Evolutionary conservation across 1,140 invertebrate species (phyloP).

Genomic region (Papilio helenus): DNA sequence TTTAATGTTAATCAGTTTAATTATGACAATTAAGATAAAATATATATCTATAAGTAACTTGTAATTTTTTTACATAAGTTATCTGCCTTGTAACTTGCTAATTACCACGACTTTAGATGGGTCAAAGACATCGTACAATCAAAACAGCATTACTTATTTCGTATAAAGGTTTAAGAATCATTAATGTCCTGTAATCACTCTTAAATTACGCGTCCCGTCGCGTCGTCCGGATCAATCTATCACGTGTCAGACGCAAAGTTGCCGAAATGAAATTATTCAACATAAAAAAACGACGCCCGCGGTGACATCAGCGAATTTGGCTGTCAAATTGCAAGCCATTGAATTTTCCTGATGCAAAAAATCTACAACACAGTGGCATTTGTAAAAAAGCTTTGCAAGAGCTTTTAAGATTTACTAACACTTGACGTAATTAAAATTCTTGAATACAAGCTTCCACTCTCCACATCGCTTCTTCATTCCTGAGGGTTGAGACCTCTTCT

Average conservation of each 20-base stretch:
- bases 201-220: slow-evolving; percentile 41
- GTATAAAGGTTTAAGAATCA: slow-evolving; percentile 43
- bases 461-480: no score
- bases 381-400: slow-evolving; percentile 1
- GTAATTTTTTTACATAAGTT: not conserved
- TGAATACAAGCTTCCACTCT: no score
- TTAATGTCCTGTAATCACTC: slow-evolving; percentile 46
- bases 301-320: slow-evolving; percentile 45
- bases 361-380: not conserved
- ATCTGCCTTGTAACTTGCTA: slow-evolving; percentile 3
- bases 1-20: not conserved
- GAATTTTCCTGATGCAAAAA: slow-evolving; percentile 5
- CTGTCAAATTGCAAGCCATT: slow-evolving; percentile 44
- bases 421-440: not conserved
- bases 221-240: slow-evolving; percentile 53
- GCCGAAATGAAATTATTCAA: slow-evolving; percentile 61
- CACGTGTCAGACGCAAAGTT: slow-evolving; percentile 51
- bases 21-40: slow-evolving; percentile 16
- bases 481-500: no score
- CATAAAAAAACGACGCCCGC: slow-evolving; percentile 43
- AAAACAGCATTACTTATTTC: slow-evolving; percentile 19
- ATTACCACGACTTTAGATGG: not conserved
- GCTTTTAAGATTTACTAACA: not conserved
- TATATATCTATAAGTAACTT: not conserved
- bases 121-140: slow-evolving; percentile 17